These are phyloP conservation scores for Heliopora coerulea DNA, from an alignment of 92 coral and sea anemone species.

Conservation along the genomic window DNA sequence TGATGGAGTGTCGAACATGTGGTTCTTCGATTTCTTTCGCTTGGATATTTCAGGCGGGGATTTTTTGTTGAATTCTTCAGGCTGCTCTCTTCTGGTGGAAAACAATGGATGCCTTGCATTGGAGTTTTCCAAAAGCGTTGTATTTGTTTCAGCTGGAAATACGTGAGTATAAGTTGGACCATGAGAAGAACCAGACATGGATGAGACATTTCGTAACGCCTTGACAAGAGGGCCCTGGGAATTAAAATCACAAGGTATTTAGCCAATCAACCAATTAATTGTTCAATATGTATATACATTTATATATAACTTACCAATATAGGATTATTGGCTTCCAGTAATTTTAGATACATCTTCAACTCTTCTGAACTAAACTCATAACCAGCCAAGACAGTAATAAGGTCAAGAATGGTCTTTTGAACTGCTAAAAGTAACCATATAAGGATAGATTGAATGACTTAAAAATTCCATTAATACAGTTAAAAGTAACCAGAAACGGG, in stretches of 20 bases:
- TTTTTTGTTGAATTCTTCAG: background rate
- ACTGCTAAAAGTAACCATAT: constrained; percentile 2
- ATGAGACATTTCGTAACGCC: constrained; percentile 66
- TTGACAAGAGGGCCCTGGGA: constrained; percentile 67
- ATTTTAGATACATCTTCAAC: constrained; percentile 63
- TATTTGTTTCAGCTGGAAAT: constrained; percentile 51
- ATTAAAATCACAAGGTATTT: background rate
- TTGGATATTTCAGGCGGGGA: background rate
- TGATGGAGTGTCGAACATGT: too few relatives aligned
- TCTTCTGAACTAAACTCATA: constrained; percentile 69
- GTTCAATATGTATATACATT: too few relatives aligned
- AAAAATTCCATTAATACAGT: too few relatives aligned
- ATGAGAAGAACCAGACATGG: constrained; percentile 53
- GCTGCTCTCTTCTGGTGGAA: background rate
- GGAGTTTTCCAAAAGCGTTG: constrained; percentile 1
- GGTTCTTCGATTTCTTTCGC: background rate
- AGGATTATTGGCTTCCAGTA: constrained; percentile 48
- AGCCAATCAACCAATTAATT: background rate
- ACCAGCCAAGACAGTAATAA: constrained; percentile 73
- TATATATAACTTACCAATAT: constrained; percentile 25
- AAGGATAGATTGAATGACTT: too few relatives aligned
- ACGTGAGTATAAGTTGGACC: constrained; percentile 76
- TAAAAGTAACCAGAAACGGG: too few relatives aligned
- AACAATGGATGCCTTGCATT: background rate
- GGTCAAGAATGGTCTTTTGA: constrained; percentile 33